Evolutionary conservation across 2,888 invertebrate genomes (phyloP).

Genomic region (Drosophila mimica): DNA sequence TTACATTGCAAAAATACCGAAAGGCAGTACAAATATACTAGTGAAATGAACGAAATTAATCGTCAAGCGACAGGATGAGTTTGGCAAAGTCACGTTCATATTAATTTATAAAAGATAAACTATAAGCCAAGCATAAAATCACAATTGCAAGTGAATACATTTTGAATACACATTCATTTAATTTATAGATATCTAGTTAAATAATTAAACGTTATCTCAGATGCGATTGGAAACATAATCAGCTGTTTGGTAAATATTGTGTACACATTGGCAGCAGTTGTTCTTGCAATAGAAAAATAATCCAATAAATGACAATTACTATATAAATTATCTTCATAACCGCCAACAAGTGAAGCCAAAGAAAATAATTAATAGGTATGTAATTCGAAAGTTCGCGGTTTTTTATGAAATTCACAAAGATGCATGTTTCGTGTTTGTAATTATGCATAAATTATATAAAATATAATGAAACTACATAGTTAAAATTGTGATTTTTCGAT

Average conservation of each 20-base stretch:
- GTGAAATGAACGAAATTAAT: conserved; percentile 4
- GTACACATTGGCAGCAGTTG: conserved; percentile 42
- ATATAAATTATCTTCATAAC: conserved; percentile 14
- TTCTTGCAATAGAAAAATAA: conserved; percentile 35
- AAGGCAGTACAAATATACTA: not conserved
- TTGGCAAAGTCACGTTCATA: not conserved
- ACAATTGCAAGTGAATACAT: not conserved
- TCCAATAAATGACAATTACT: conserved; percentile 39
- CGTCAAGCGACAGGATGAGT: not conserved
- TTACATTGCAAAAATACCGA: not conserved
- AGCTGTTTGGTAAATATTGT: conserved; percentile 31
- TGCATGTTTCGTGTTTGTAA: not conserved
- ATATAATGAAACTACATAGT: not conserved
- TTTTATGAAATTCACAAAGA: not conserved
- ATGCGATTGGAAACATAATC: conserved; percentile 3
- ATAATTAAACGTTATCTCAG: not conserved
- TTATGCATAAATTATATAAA: conserved; percentile 39
- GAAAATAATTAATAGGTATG: not conserved
- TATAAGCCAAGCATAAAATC: not conserved
- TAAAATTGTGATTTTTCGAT: not conserved
- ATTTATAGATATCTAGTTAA: not conserved
- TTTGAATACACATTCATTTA: not conserved
- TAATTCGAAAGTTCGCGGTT: not conserved
- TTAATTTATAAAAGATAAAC: not conserved
- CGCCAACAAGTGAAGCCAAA: not conserved